Evolutionary conservation across 2,888 invertebrate species (phyloP).

Genomic region (Netelia melanura): DNA sequence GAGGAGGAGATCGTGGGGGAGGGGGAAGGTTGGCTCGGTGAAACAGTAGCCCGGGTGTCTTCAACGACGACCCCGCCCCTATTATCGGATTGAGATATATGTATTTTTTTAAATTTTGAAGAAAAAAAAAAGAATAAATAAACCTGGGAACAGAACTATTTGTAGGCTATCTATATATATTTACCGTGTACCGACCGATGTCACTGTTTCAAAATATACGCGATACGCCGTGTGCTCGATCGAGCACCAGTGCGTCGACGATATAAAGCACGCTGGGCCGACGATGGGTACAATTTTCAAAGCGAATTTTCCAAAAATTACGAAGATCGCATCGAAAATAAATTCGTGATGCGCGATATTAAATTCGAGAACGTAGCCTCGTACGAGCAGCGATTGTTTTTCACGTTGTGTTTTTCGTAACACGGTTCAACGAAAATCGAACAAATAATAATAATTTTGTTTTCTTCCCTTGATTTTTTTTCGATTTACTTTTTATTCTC

Average conservation of each 20-base stretch:
- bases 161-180: slow-evolving; percentile 76
- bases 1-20: slow-evolving; percentile 71
- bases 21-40: slow-evolving; percentile 69
- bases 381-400: slow-evolving; percentile 42
- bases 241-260: slow-evolving; percentile 46
- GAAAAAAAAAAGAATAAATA: slow-evolving; percentile 73
- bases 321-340: not conserved
- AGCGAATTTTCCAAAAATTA: slow-evolving; percentile 19
- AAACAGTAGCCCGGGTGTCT: slow-evolving; percentile 47
- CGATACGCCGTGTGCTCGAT: slow-evolving; percentile 65
- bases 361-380: not conserved
- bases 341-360: slow-evolving; percentile 8
- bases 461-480: not conserved
- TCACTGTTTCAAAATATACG: slow-evolving; percentile 69
- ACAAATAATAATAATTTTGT: slow-evolving; percentile 6
- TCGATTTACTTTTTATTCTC: not conserved
- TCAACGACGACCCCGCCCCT: slow-evolving; percentile 43
- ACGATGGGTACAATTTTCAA: slow-evolving; percentile 14
- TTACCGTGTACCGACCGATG: slow-evolving; percentile 75
- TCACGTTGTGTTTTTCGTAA: not conserved
- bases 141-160: slow-evolving; percentile 76
- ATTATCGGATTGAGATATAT: slow-evolving; percentile 82
- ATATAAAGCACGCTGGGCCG: slow-evolving; percentile 44
- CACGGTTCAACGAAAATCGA: not conserved
- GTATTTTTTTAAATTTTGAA: slow-evolving; percentile 85